These are phyloP conservation scores for Crotophaga sulcirostris DNA, from an alignment of 2,113 vertebrate genomes.

Conservation along the genomic window DNA sequence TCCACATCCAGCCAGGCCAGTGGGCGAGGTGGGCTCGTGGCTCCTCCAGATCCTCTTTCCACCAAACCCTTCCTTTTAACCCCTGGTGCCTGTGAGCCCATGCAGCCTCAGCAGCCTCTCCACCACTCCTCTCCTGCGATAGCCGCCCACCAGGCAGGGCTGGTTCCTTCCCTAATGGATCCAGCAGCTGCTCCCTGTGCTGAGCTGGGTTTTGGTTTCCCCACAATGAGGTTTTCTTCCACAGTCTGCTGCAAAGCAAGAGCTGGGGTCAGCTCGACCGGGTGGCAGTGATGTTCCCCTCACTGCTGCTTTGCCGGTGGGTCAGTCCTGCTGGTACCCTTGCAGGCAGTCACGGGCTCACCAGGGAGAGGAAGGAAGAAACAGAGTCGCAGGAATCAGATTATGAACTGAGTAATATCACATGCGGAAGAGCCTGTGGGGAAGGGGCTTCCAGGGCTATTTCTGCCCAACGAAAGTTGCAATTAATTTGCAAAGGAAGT, in stretches of 20 bases:
- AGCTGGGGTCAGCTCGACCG: fast-evolving
- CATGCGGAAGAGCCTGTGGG: conserved; percentile 34
- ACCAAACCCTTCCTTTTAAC: neutral
- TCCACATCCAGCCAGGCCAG: neutral
- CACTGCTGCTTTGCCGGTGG: neutral
- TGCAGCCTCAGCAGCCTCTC: neutral
- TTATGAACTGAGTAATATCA: conserved; percentile 39
- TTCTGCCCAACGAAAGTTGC: conserved; percentile 48
- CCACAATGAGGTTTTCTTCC: neutral
- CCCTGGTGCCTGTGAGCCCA: neutral
- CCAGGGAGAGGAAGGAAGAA: neutral
- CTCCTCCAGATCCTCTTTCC: neutral
- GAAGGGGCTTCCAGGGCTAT: conserved; percentile 55
- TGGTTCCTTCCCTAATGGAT: conserved; percentile 18
- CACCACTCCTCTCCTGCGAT: neutral
- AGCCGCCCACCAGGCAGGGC: neutral
- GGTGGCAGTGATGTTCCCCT: neutral
- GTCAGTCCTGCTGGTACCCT: neutral
- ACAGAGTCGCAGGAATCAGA: neutral
- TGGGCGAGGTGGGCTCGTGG: neutral
- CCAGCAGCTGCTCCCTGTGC: neutral
- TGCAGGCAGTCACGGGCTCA: fast-evolving
- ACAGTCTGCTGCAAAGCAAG: neutral
- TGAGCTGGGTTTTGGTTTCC: neutral
- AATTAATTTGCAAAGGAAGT: conserved; percentile 70